Conservation (phyloP, 2,888 invertebrate species). For the Dicyrtomina minuta region DNA sequence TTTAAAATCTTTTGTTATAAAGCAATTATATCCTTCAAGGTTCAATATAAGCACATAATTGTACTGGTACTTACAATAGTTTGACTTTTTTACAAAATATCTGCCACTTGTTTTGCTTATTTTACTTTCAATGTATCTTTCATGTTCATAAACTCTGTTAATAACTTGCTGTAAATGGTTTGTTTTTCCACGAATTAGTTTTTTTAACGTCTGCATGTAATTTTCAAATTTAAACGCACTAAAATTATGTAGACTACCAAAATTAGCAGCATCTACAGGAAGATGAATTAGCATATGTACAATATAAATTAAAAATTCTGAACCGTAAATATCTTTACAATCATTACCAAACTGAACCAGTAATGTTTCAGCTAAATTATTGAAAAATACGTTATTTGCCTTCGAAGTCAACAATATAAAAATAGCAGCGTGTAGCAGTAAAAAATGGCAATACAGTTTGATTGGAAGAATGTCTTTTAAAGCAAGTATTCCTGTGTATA, state of each 20-base stretch:
- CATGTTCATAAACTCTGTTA: constrained; percentile 6
- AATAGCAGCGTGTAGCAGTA: constrained; percentile 24
- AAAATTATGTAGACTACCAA: constrained; percentile 13
- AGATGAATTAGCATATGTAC: constrained; percentile 23
- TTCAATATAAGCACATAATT: too few relatives aligned
- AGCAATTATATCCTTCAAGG: too few relatives aligned
- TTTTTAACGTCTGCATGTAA: not conserved
- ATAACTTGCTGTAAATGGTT: not conserved
- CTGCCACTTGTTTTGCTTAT: too few relatives aligned
- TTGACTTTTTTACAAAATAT: too few relatives aligned
- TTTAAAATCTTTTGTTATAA: too few relatives aligned
- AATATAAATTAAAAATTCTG: constrained; percentile 4
- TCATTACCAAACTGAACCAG: not conserved
- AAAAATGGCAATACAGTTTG: constrained; percentile 22
- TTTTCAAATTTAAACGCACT: constrained; percentile 19
- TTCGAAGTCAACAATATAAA: constrained; percentile 9
- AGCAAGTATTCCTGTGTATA: constrained; percentile 33
- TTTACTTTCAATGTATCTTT: too few relatives aligned
- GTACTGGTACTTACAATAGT: too few relatives aligned
- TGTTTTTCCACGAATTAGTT: not conserved
- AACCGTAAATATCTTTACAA: not conserved
- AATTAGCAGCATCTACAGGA: not conserved
- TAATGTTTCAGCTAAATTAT: constrained; percentile 1
- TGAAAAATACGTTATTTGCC: not conserved
- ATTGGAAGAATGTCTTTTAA: constrained; percentile 16